These are phyloP conservation scores for Spatulosminthurus flaviceps DNA, from an alignment of 2,888 invertebrate genomes.

Conservation along the genomic window DNA sequence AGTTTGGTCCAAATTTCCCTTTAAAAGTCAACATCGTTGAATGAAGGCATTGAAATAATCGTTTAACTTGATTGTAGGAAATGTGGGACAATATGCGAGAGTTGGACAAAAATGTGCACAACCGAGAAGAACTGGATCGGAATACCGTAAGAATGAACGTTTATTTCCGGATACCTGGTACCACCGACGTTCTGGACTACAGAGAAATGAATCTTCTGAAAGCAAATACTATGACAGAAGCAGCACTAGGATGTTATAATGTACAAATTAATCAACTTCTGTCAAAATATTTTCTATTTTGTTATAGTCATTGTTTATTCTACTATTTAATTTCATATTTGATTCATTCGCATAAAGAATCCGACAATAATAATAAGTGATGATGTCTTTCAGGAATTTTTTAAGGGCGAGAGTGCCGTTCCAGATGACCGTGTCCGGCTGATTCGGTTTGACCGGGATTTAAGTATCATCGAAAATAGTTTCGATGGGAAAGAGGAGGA, in stretches of 20 bases:
- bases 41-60: too few species aligned
- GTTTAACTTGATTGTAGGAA: constrained; percentile 67
- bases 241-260: constrained; percentile 72
- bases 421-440: constrained; percentile 75
- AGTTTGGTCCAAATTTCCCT: too few species aligned
- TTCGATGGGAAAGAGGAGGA: constrained; percentile 73
- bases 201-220: constrained; percentile 72
- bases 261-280: constrained; percentile 64
- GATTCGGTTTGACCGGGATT: constrained; percentile 75
- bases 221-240: constrained; percentile 72
- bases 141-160: constrained; percentile 70
- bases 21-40: too few species aligned
- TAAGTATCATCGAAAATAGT: constrained; percentile 75
- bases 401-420: constrained; percentile 71
- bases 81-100: constrained; percentile 74
- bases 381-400: constrained; percentile 68
- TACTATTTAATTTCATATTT: neutral
- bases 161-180: constrained; percentile 30
- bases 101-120: constrained; percentile 74
- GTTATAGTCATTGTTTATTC: neutral
- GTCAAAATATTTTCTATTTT: neutral
- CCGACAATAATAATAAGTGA: too few species aligned
- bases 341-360: too few species aligned
- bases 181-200: constrained; percentile 67
- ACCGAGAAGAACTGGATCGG: constrained; percentile 72